Evolutionary conservation across 35 echinoderm and acorn worm genomes (phyloP).

Genomic region (Amphiura filiformis): DNA sequence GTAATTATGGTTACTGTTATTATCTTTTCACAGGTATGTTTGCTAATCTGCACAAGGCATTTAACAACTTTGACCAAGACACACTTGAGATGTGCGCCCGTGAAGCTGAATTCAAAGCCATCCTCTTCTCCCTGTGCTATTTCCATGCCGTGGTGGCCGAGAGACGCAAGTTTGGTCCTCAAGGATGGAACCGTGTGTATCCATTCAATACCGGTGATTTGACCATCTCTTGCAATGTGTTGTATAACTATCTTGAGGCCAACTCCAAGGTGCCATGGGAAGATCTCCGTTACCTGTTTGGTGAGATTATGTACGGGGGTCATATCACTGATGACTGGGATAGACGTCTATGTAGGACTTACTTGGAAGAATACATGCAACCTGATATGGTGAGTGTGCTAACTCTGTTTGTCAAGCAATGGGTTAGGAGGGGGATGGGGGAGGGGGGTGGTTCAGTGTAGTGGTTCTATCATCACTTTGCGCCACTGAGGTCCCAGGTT

Average conservation of each 20-base stretch:
- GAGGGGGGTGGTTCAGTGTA: no score
- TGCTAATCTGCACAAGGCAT: constrained; percentile 94
- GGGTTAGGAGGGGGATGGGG: no score
- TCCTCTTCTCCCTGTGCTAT: constrained; percentile 95
- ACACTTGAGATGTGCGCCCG: constrained; percentile 98
- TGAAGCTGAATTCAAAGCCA: constrained; percentile 96
- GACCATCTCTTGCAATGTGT: constrained; percentile 94
- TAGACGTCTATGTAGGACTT: constrained; percentile 83
- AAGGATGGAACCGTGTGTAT: constrained; percentile 94
- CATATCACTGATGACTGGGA: constrained; percentile 99
- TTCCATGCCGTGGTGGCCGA: constrained; percentile 98
- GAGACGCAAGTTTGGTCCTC: constrained; percentile 93
- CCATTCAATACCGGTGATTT: constrained; percentile 97
- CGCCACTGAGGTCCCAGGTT: no score
- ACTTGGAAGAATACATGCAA: constrained; percentile 96
- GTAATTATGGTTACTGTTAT: no score
- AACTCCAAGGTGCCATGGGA: constrained; percentile 99
- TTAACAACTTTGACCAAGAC: constrained; percentile 97
- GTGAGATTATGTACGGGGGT: constrained; percentile 99
- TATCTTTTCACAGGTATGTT: constrained; percentile 58
- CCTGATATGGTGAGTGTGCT: constrained; percentile 81
- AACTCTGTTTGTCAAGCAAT: not conserved
- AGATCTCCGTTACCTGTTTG: constrained; percentile 96
- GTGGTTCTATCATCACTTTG: no score
- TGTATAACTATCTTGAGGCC: constrained; percentile 97